Evolutionary conservation across 2,888 invertebrate species (phyloP), one percentile per base, ranked within the genome.

Genomic region (Phortica magna): DNA sequence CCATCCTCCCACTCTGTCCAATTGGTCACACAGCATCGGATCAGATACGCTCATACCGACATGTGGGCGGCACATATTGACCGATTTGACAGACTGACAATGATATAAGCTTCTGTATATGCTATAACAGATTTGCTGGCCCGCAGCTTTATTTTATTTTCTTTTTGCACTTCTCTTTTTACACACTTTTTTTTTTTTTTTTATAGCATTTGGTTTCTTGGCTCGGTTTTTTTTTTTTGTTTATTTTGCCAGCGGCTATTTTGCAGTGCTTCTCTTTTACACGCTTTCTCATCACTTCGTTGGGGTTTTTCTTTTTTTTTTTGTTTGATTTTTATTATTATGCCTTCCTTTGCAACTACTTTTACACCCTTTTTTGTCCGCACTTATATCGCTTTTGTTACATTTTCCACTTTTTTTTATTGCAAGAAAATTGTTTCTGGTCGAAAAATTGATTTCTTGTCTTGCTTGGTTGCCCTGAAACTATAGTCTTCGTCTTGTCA

Each of bases 381-480:
- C 82, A 80, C 84, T 84, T 83, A 87, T 84, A 87, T 19, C 82
- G 80, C 79, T 77, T 57, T 17, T 53, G 17, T 41, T 57, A 75
- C 77, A 77, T 79, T 77, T 76, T 82, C 17, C 83, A 76, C 86
- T 77, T 84, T 84, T 85, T 85, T 85, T 87, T 87, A 86, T 85
- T 87, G 83, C 83, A 85, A 79, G 83, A 84, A 87, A 85, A 85
- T 87, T 86, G 83, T 83, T 86, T 77, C 76, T 74, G 64, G 61
- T 53, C 53, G 73, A 77, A 77, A 82, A 84, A 88, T 88, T 87
- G 83, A 85, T 88, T 86, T 84, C 83, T 80, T 85, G 83, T 85
- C 84, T 85, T 83, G 80, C 79, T 79, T 77, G 79, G 22, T 5
- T 19, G 22, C 22, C 17, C 43, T 7, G 64, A 71, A 22, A 72